Percentiles rank a stretch among this genome's conserved stretches.
These are phyloP conservation scores for Proteles cristata DNA, from an alignment of 2,113 vertebrate species.

Conservation along the genomic window DNA sequence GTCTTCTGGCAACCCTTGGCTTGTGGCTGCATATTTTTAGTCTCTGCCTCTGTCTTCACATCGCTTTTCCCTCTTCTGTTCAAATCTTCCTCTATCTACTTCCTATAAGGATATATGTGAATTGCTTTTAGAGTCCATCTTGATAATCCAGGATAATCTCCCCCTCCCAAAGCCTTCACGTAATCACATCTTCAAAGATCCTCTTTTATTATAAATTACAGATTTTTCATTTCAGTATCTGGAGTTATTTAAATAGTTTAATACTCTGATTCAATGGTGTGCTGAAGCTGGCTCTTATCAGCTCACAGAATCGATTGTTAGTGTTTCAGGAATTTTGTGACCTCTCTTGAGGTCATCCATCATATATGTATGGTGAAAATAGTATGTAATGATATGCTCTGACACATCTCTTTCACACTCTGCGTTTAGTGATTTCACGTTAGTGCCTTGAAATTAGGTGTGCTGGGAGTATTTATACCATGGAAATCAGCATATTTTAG, in stretches of 20 bases:
- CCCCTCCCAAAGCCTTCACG: neutral
- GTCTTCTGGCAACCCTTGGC: neutral
- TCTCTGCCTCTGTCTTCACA: neutral
- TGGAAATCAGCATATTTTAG: neutral
- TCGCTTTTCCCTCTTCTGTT: neutral
- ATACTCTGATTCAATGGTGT: neutral
- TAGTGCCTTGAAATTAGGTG: neutral
- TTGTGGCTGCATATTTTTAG: neutral
- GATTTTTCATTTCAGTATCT: neutral
- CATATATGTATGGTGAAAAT: neutral
- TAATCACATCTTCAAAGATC: neutral
- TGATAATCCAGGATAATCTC: neutral
- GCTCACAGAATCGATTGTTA: neutral
- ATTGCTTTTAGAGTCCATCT: neutral
- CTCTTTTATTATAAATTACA: neutral
- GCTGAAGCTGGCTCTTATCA: neutral
- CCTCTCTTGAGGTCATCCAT: neutral
- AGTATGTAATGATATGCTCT: neutral
- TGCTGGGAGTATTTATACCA: neutral
- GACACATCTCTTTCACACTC: neutral
- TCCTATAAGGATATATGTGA: neutral
- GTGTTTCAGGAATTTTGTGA: neutral
- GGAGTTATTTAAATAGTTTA: neutral
- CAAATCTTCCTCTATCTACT: neutral
- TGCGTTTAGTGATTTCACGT: neutral